Percentiles rank a stretch among this genome's conserved stretches.
These are phyloP conservation scores for Halcyon senegalensis DNA, from an alignment of 2,113 vertebrate species.

Conservation along the genomic window DNA sequence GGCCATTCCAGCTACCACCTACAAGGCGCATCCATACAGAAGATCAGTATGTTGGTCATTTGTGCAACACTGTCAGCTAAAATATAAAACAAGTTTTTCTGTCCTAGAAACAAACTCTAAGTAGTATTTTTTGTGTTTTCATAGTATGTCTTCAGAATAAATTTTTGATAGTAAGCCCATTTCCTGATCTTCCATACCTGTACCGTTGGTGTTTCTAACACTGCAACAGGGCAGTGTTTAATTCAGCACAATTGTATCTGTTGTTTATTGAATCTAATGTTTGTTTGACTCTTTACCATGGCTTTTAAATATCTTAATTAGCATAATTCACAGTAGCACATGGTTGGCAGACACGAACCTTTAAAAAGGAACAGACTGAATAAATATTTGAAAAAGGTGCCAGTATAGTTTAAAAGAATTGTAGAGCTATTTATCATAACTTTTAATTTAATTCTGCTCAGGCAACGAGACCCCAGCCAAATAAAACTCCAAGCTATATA, in stretches of 20 bases:
- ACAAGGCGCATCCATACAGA: background rate
- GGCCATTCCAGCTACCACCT: background rate
- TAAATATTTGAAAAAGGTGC: conserved; percentile 8
- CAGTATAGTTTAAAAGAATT: background rate
- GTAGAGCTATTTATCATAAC: background rate
- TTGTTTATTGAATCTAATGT: background rate
- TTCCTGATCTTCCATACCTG: background rate
- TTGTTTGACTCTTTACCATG: background rate
- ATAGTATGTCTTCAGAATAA: background rate
- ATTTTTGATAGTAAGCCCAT: background rate
- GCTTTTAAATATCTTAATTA: conserved; percentile 7
- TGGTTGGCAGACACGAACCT: background rate
- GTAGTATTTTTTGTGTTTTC: background rate
- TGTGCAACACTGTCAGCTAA: background rate
- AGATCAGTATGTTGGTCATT: background rate
- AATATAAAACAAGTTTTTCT: background rate
- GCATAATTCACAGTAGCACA: background rate
- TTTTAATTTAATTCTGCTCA: background rate
- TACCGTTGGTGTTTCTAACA: background rate
- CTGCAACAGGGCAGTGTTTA: background rate
- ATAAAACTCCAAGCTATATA: background rate
- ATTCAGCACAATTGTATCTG: background rate
- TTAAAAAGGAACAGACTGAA: background rate
- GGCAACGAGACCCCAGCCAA: background rate
- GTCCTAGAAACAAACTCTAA: background rate